Base-by-base conservation (phyloP, 2,113 vertebrate genomes). In the Nothobranchius kuhntae region DNA sequence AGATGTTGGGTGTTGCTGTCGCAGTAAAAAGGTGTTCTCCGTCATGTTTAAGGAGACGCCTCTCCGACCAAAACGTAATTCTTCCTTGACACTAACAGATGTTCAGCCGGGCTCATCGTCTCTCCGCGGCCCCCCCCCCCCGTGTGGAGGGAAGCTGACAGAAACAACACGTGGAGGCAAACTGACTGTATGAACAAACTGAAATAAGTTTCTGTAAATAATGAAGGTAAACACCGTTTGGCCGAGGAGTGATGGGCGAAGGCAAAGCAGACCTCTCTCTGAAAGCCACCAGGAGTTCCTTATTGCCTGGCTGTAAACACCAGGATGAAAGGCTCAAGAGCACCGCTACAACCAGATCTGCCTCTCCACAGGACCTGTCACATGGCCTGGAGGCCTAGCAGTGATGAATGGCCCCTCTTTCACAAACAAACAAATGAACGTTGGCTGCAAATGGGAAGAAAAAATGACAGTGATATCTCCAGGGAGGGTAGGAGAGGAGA, bases 381-480 rank as follows among this genome's bases (percentile, higher is more conserved):
- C 78, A 78, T 40, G 64, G 61, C 35, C 65, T 61, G 68, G 53
- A 30, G 71, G 68, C 52, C 71, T 56, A 15, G 69, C 53, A 46
- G 69, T 88, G 87, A 90, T 83, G 64, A 89, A 91, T 83, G 69
- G 68, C 60, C 44, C 51, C 67, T 72, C 68, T 85, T 89, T 78
- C 65, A 74, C 61, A 68, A 74, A n/a, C 56, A 70, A 77, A 84
- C 71, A 58, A 78, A 78, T 76, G 17, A 72, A 75, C 62, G 59
- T 38, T 55, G 50, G 52, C 56, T 11, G 12, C 36, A 75, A 76
- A 59, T 53, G 45, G 58, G 26, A 38, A 53, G 7, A 36, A 75
- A 71, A 70, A 73, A 68, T 61, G 21, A 69, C 64, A 56, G 44
- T 2, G 53, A 40, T 54, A 46, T 68, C 68, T 13, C 59, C 56